Evolutionary conservation across 2,113 vertebrate genomes (phyloP).

Genomic region (Columba livia): DNA sequence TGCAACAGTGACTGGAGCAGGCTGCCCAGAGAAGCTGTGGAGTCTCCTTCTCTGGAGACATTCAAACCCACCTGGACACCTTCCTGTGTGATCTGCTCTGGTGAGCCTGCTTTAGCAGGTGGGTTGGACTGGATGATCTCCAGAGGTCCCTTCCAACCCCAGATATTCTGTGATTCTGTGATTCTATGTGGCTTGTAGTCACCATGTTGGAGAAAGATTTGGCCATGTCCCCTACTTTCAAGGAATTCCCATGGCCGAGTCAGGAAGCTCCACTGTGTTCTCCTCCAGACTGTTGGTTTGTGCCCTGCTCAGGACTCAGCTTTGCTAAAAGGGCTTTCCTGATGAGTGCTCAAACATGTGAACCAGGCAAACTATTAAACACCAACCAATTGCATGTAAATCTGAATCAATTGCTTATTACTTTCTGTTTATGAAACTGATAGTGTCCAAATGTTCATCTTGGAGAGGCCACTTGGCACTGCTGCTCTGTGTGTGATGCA

Average conservation of each 20-base stretch:
- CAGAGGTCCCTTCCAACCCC: too few relatives aligned
- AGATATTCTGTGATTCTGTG: too few relatives aligned
- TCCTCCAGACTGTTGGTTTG: not conserved
- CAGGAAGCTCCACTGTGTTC: fast-evolving
- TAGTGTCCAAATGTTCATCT: not conserved
- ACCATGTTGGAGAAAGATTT: not conserved
- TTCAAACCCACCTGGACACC: too few relatives aligned
- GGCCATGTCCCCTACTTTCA: not conserved
- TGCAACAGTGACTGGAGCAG: not conserved
- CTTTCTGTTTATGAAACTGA: not conserved
- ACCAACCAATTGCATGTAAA: not conserved
- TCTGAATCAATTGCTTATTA: not conserved
- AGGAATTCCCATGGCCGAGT: not conserved
- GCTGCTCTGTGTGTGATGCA: not conserved
- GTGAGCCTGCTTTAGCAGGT: too few relatives aligned
- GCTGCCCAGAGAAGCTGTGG: too few relatives aligned
- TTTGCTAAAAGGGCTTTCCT: fast-evolving
- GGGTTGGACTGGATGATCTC: too few relatives aligned
- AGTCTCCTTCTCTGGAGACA: too few relatives aligned
- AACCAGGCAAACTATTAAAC: not conserved
- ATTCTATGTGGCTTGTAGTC: not conserved
- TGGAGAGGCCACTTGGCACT: not conserved
- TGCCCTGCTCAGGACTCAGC: not conserved
- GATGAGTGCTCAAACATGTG: not conserved
- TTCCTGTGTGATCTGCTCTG: too few relatives aligned